phyloP scores from a whole-genome alignment of 30 jellyfish, hydroid and myxozoan genomes.

The Catostylus mosaicus region DNA sequence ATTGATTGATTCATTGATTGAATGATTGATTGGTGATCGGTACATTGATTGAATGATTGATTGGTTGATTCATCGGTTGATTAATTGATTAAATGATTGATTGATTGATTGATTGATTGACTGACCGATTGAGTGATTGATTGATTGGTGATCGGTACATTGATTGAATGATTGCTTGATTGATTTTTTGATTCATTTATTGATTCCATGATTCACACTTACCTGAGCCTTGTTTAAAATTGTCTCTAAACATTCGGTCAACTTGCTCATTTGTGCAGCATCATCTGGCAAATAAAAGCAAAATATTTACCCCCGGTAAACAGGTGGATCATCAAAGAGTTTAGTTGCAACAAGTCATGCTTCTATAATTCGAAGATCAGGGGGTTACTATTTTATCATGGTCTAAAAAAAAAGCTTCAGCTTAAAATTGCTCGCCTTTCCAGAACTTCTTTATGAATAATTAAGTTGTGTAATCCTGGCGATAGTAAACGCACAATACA shows the following conservation, averaged over 20 bases:
- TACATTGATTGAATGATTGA: neutral
- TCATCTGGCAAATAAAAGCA: no score
- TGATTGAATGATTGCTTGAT: neutral
- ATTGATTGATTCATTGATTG: neutral
- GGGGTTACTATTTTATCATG: no score
- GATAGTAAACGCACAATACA: no score
- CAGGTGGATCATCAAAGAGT: no score
- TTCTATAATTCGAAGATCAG: no score
- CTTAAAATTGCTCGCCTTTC: no score
- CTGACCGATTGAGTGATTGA: no score
- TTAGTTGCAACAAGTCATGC: no score
- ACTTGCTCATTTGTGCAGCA: conserved; percentile 88
- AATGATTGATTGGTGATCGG: neutral
- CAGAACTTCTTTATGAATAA: no score
- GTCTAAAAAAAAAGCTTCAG: no score
- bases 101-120: neutral
- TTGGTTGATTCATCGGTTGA: neutral
- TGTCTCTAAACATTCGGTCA: conserved; percentile 90
- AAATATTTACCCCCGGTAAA: no score
- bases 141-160: neutral
- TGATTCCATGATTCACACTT: neutral
- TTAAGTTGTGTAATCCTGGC: no score
- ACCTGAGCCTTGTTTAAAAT: conserved; percentile 95
- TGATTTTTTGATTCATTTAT: neutral
- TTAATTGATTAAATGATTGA: neutral